Evolutionary conservation across 2,888 invertebrate genomes (phyloP).

Genomic region (Aelia acuminata): DNA sequence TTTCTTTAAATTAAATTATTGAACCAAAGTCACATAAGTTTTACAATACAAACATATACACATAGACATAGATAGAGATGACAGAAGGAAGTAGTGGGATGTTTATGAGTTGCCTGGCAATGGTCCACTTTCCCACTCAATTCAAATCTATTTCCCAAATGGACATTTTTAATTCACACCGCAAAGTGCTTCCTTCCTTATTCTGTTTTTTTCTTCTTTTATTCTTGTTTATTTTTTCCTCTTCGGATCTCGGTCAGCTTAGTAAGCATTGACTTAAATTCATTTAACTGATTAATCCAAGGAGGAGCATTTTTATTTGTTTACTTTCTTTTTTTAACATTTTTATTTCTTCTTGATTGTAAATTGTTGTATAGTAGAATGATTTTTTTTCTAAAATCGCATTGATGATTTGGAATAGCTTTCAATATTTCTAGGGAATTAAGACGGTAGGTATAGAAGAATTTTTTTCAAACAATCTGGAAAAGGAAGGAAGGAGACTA

Average conservation of each 20-base stretch:
- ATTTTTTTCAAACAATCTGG: too few relatives aligned
- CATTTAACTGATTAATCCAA: neutral
- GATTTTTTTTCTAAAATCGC: too few relatives aligned
- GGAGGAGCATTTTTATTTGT: neutral
- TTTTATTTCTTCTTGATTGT: neutral
- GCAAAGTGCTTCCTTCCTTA: conserved; percentile 37
- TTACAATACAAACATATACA: neutral
- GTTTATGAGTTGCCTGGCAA: neutral
- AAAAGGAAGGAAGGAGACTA: too few relatives aligned
- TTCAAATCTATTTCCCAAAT: conserved; percentile 35
- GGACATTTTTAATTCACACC: conserved; percentile 37
- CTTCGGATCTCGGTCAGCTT: neutral
- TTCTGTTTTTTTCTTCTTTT: neutral
- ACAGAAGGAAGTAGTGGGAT: neutral
- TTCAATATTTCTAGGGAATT: too few relatives aligned
- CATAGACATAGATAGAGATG: neutral
- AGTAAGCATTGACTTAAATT: neutral
- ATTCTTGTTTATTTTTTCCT: neutral
- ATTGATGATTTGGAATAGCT: too few relatives aligned
- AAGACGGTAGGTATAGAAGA: too few relatives aligned
- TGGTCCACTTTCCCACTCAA: neutral
- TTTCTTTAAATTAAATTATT: too few relatives aligned
- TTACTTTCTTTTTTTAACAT: neutral
- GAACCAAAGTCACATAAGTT: too few relatives aligned
- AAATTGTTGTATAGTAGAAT: too few relatives aligned